phyloP scores from a whole-genome alignment of 35 echinoderm and acorn worm genomes.

The Apostichopus californicus region DNA sequence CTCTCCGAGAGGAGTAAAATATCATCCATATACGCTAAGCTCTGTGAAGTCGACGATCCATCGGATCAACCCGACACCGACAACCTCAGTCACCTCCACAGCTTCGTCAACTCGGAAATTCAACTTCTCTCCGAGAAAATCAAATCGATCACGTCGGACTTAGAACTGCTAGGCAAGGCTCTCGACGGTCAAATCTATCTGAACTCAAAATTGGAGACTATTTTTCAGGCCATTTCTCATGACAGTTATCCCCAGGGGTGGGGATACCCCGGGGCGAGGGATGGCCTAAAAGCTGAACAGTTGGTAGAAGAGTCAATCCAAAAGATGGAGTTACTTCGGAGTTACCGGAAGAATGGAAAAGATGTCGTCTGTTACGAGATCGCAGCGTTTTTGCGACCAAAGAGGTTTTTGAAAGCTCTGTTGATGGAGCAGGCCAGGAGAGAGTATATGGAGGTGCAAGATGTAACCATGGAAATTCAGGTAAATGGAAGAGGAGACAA shows the following conservation, averaged over 20 bases:
- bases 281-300: neutral
- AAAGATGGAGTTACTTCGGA: slow-evolving; percentile 48
- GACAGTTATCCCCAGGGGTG: slow-evolving; percentile 59
- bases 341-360: slow-evolving; percentile 21
- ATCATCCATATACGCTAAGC: slow-evolving; percentile 34
- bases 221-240: slow-evolving; percentile 51
- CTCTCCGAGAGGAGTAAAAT: neutral
- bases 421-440: slow-evolving; percentile 82
- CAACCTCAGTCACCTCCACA: slow-evolving; percentile 76
- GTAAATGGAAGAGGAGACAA: slow-evolving; percentile 41
- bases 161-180: slow-evolving; percentile 57
- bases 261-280: slow-evolving; percentile 26
- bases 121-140: slow-evolving; percentile 5
- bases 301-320: slow-evolving; percentile 45
- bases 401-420: slow-evolving; percentile 62
- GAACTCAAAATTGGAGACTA: slow-evolving; percentile 29
- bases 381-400: slow-evolving; percentile 65
- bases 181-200: slow-evolving; percentile 60
- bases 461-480: slow-evolving; percentile 65
- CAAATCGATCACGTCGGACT: slow-evolving; percentile 59
- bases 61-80: slow-evolving; percentile 41
- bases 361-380: slow-evolving; percentile 61
- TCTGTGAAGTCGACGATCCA: slow-evolving; percentile 29
- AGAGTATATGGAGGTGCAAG: slow-evolving; percentile 80
- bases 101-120: slow-evolving; percentile 73